Percentiles rank a stretch among this genome's conserved stretches.
Evolutionary conservation across 2,797 vertebrate species (phyloP).

Genomic region (Gymnopithys bicolor): DNA sequence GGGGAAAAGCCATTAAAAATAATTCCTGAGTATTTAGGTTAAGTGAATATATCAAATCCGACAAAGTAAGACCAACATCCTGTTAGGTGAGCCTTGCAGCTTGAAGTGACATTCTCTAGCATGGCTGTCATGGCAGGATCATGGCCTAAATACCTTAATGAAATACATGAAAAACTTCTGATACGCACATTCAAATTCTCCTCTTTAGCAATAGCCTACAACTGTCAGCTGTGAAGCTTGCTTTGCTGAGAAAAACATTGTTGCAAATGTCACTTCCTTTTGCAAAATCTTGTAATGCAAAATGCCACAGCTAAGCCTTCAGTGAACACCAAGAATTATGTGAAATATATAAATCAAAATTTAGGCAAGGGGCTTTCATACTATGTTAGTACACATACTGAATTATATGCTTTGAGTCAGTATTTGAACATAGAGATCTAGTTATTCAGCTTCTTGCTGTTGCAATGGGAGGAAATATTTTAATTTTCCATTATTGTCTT

Average conservation of each 20-base stretch:
- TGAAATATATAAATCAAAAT: neutral
- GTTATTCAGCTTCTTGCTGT: neutral
- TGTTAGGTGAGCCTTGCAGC: neutral
- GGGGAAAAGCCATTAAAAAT: slow-evolving; percentile 56
- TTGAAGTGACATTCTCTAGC: neutral
- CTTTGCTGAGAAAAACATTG: slow-evolving; percentile 27
- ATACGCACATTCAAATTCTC: neutral
- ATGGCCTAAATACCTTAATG: neutral
- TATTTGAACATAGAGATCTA: neutral
- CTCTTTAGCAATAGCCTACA: slow-evolving; percentile 15
- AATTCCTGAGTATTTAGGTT: slow-evolving; percentile 78
- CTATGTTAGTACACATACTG: neutral
- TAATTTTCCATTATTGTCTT: neutral
- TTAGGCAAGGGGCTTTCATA: neutral
- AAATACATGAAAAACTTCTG: slow-evolving; percentile 39
- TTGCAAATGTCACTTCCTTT: slow-evolving; percentile 34
- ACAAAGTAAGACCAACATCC: slow-evolving; percentile 1
- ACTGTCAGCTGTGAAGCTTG: slow-evolving; percentile 8
- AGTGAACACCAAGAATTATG: neutral
- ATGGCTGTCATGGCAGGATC: neutral
- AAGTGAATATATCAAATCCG: neutral
- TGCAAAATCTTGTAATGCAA: slow-evolving; percentile 53
- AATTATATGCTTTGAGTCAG: slow-evolving; percentile 23
- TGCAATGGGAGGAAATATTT: neutral
- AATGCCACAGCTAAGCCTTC: slow-evolving; percentile 29